phyloP scores from a whole-genome alignment of 2,797 vertebrate genomes.

The Apodemus agrarius region DNA sequence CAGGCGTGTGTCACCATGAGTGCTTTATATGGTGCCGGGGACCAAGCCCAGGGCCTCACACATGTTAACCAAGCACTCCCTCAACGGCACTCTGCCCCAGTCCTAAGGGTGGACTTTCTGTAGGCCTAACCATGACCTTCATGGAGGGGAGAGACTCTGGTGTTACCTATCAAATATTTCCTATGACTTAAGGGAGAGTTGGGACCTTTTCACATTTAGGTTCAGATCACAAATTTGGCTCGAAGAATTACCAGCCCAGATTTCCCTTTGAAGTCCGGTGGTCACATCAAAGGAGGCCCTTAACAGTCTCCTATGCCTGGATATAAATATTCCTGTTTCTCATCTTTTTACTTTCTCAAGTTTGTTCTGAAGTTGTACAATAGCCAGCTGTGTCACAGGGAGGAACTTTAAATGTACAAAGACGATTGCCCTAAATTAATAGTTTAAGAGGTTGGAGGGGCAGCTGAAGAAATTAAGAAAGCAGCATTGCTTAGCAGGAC shows the following conservation, averaged over 20 bases:
- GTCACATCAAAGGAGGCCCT: background rate
- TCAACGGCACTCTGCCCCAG: background rate
- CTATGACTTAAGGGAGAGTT: background rate
- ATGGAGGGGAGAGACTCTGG: background rate
- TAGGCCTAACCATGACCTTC: slow-evolving; percentile 36
- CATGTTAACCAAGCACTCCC: background rate
- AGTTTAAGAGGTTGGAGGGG: background rate
- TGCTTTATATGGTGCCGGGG: background rate
- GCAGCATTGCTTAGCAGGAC: background rate
- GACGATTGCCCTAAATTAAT: slow-evolving; percentile 51
- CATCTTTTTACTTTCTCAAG: background rate
- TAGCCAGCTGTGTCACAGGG: background rate
- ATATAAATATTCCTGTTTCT: background rate
- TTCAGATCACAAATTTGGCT: slow-evolving; percentile 9
- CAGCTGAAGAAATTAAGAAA: background rate
- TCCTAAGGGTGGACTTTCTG: background rate
- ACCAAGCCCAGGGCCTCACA: background rate
- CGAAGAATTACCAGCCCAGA: background rate
- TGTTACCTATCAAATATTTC: background rate
- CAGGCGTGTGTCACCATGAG: background rate
- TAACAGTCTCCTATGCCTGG: background rate
- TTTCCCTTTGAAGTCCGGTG: background rate
- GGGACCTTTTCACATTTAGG: background rate
- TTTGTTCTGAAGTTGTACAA: background rate
- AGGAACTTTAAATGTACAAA: slow-evolving; percentile 9